These are phyloP conservation scores for Cirrhinus mrigala DNA, from an alignment of 2,797 vertebrate genomes.

Conservation along the genomic window DNA sequence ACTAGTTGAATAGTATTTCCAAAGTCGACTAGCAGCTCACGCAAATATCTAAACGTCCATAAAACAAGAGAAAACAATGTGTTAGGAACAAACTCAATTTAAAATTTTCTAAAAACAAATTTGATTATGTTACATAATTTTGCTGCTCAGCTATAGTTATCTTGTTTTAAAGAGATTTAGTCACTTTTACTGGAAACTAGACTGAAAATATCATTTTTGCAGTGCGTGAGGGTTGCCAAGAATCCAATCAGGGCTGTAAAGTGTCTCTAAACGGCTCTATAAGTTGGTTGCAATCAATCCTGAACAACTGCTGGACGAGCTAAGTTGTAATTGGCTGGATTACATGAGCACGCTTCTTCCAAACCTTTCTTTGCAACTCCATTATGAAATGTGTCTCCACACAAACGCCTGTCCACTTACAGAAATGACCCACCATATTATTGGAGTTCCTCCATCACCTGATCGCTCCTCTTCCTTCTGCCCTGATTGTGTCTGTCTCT, in stretches of 20 bases:
- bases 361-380: background rate
- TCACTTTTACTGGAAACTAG: background rate
- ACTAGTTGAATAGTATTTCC: background rate
- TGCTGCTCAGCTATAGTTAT: background rate
- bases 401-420: slow-evolving; percentile 18
- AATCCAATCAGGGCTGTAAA: background rate
- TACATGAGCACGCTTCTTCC: background rate
- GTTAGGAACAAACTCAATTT: background rate
- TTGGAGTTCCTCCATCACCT: slow-evolving; percentile 29
- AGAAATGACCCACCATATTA: slow-evolving; percentile 29
- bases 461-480: background rate
- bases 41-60: background rate
- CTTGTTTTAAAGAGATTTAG: background rate
- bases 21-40: background rate
- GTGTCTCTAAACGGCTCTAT: background rate
- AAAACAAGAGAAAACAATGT: background rate
- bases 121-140: background rate
- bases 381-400: background rate
- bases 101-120: background rate
- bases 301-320: background rate
- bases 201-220: background rate
- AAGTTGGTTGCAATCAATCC: background rate
- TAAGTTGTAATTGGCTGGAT: slow-evolving; percentile 6
- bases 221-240: background rate
- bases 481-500: slow-evolving; percentile 51